These are phyloP conservation scores for Oryctolagus cuniculus DNA, from an alignment of 2,113 vertebrate genomes.

Conservation along the genomic window mOryCun1.1 NC_091434.1:150856501-150857000, in stretches of 20 bases:
- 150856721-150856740: neutral
- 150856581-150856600: neutral
- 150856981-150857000: neutral
- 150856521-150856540: neutral
- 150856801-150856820: neutral
- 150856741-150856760: constrained; percentile 4
- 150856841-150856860: constrained; percentile 7
- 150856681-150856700: neutral
- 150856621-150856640: neutral
- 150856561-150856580: neutral
- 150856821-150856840: neutral
- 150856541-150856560: neutral
- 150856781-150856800: neutral
- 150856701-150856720: neutral
- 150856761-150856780: constrained; percentile 14
- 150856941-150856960: neutral
- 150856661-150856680: neutral
- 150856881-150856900: neutral
- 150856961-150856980: neutral
- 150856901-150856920: constrained; percentile 24
- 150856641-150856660: neutral
- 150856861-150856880: constrained; percentile 30
- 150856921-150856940: neutral
- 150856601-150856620: neutral
- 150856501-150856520: neutral